Conservation (phyloP, 2,888 invertebrate species). For the Volucella inflata region DNA sequence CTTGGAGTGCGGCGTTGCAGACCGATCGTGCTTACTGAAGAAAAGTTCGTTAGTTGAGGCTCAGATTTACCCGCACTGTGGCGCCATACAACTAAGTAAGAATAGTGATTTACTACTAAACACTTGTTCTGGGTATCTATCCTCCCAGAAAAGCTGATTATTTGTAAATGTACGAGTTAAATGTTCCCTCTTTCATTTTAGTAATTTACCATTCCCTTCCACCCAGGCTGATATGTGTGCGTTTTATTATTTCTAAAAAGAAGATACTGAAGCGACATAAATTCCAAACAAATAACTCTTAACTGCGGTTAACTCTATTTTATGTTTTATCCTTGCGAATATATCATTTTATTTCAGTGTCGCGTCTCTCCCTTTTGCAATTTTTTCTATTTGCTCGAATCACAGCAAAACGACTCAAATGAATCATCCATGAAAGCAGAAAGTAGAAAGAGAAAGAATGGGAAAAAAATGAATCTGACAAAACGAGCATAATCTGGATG, state of each 20-base stretch:
- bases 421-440: constrained; percentile 40
- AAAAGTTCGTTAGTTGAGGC: too few relatives aligned
- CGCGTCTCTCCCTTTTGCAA: neutral
- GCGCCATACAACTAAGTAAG: too few relatives aligned
- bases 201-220: too few relatives aligned
- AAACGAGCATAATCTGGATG: constrained; percentile 56
- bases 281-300: constrained; percentile 54
- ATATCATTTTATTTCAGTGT: neutral
- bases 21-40: too few relatives aligned
- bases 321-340: constrained; percentile 37
- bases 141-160: too few relatives aligned
- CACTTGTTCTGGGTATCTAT: too few relatives aligned
- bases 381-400: neutral
- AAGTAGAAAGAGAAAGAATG: neutral
- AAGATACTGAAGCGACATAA: constrained; percentile 27
- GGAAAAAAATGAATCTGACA: neutral
- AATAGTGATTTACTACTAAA: too few relatives aligned
- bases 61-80: too few relatives aligned
- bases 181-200: too few relatives aligned
- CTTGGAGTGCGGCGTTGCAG: too few relatives aligned
- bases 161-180: too few relatives aligned
- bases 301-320: constrained; percentile 56
- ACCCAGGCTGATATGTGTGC: too few relatives aligned
- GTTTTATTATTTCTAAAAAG: neutral
- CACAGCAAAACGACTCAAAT: constrained; percentile 38